Evolutionary conservation across 2,113 vertebrate species (phyloP), one percentile per base, ranked within the genome.

Genomic region (Sapajus apella): DNA sequence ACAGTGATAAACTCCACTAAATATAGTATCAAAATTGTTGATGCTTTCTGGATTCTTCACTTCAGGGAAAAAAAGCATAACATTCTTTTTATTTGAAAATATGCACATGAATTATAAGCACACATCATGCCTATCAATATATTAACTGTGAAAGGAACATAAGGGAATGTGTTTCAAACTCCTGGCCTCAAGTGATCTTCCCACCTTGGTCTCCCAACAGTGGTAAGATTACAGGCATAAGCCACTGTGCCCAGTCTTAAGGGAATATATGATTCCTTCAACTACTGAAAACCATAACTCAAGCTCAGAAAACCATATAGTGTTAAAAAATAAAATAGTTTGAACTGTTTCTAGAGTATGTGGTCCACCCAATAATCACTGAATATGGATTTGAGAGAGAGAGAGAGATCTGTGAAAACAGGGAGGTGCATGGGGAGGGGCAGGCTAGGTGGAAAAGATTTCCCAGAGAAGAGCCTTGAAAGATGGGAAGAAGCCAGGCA

Each of bases 351-450:
- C 72, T 90, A 32, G 56, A 83, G 8, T 64, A 18, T 81, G 17
- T 87, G 27, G 58, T 37, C 8, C 56, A 94, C 32, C 32, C 0
- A 47, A 21, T 70, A 75, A 81, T 37, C 25, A 87, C 0, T 17
- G 7, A 93, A 32, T 20, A 47, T 75, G 32, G 56, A 83, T 55
- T 68, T 80, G 8, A 82, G 72, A 50, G 32, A 82, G 55, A 95
- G 43, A 68, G 13, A 90, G 13, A 90, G 64, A 76, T 84, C 3
- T 20, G 55, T 77, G 27, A 16, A 30, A 92, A 75, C 18, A 43
- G n/a, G 35, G n/a, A 9, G 52, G 1, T 18, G 1, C 0, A 5
- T 11, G 21, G 21, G 14, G 12, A 3, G 35, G 7, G 4, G 2
- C 23, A 1, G 40, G 55, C 32, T n/a, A 43, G 9, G 70, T 8